These are phyloP conservation scores for Holcopasites calliopsidis DNA, from an alignment of 1,140 invertebrate genomes.

Conservation along the genomic window DNA sequence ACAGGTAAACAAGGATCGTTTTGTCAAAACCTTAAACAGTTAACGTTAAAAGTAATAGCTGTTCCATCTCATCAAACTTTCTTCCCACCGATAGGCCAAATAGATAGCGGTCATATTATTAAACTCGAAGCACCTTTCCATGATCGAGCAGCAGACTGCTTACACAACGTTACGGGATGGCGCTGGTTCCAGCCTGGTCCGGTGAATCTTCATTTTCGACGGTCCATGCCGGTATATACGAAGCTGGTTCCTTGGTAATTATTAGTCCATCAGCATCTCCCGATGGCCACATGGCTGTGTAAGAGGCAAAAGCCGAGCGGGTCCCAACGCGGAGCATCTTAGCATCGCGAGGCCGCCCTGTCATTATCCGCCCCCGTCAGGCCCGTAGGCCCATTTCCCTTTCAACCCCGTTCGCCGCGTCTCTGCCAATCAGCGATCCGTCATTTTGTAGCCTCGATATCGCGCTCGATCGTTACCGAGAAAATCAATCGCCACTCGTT, in stretches of 20 bases:
- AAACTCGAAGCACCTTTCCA: constrained; percentile 6
- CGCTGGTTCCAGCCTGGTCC: constrained; percentile 27
- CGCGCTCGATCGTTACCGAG: constrained; percentile 55
- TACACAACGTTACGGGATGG: constrained; percentile 25
- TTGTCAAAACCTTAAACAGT: neutral
- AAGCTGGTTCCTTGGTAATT: constrained; percentile 72
- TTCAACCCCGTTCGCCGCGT: constrained; percentile 70
- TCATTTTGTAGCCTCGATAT: constrained; percentile 70
- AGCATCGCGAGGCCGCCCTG: constrained; percentile 73
- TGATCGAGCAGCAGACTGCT: neutral
- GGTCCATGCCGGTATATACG: constrained; percentile 57
- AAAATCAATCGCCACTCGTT: constrained; percentile 41
- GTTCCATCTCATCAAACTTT: constrained; percentile 1
- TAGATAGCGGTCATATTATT: constrained; percentile 17
- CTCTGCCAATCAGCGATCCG: constrained; percentile 78
- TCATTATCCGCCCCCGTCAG: constrained; percentile 78
- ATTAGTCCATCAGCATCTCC: constrained; percentile 75
- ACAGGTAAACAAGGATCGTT: no score
- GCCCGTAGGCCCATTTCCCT: constrained; percentile 75
- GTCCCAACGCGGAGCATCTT: constrained; percentile 63
- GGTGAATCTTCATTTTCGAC: constrained; percentile 63
- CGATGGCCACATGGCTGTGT: constrained; percentile 77
- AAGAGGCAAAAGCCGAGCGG: constrained; percentile 54
- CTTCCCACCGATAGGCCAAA: constrained; percentile 39
- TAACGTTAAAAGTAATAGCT: neutral